Evolutionary conservation across 35 echinoderm and acorn worm genomes (phyloP).

Genomic region (Diadema setosum): DNA sequence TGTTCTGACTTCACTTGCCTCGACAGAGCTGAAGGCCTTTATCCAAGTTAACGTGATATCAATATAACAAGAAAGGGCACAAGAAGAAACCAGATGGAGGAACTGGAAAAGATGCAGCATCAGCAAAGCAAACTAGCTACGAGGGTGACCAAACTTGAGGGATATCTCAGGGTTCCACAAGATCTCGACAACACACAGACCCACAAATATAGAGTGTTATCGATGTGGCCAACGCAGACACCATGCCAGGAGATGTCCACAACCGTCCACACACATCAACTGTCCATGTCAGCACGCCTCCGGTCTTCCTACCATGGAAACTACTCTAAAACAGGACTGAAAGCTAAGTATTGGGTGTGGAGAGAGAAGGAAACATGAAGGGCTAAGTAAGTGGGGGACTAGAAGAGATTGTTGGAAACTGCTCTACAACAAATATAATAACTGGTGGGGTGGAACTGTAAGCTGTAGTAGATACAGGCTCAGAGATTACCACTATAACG

Average conservation of each 20-base stretch:
- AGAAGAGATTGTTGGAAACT: neutral
- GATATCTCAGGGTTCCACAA: neutral
- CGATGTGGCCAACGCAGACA: neutral
- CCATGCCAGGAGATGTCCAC: neutral
- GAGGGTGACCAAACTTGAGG: neutral
- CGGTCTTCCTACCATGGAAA: neutral
- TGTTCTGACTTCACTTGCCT: too few relatives aligned
- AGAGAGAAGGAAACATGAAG: neutral
- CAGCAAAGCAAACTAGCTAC: neutral
- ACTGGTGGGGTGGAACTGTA: neutral
- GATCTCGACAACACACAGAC: neutral
- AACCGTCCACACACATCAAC: neutral
- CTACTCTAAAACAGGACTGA: neutral
- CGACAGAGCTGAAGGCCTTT: too few relatives aligned
- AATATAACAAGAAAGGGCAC: too few relatives aligned
- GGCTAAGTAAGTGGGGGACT: neutral
- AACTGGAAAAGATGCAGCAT: neutral
- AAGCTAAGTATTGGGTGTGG: conserved; percentile 15
- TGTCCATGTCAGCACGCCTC: neutral
- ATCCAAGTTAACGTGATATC: too few relatives aligned
- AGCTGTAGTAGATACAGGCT: conserved; percentile 1
- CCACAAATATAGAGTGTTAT: neutral
- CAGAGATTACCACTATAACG: conserved; percentile 1
- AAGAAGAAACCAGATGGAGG: conserved; percentile 13
- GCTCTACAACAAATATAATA: neutral